Evolutionary conservation across 2,888 invertebrate genomes (phyloP).

Genomic region (Tenthredo distinguenda): DNA sequence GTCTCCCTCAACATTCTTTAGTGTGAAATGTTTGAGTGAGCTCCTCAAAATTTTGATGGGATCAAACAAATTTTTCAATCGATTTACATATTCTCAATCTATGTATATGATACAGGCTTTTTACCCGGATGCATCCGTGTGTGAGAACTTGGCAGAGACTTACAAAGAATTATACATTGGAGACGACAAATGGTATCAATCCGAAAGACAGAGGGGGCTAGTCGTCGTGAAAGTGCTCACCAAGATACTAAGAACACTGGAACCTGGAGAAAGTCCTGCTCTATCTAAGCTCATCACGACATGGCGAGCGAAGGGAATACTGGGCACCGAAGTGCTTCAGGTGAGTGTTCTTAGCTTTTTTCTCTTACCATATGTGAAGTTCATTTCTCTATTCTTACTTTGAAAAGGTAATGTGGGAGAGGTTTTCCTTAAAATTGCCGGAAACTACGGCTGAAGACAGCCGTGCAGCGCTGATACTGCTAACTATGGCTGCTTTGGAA

Average conservation of each 20-base stretch:
- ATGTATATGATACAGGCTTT: slow-evolving; percentile 59
- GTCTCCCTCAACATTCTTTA: no score
- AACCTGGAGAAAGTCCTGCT: slow-evolving; percentile 71
- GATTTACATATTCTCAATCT: no score
- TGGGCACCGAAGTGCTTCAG: slow-evolving; percentile 67
- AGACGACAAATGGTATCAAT: slow-evolving; percentile 59
- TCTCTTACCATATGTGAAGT: slow-evolving; percentile 14
- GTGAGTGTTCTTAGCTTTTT: slow-evolving; percentile 25
- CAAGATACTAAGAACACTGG: slow-evolving; percentile 67
- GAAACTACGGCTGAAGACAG: slow-evolving; percentile 86
- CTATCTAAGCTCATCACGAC: slow-evolving; percentile 67
- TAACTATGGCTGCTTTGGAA: slow-evolving; percentile 87
- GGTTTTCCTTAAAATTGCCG: slow-evolving; percentile 87
- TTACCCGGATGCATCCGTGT: slow-evolving; percentile 72
- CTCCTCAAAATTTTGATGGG: no score
- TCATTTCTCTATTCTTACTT: slow-evolving; percentile 69
- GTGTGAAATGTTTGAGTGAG: no score
- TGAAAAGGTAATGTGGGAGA: slow-evolving; percentile 89
- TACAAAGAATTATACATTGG: slow-evolving; percentile 72
- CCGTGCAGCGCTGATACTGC: slow-evolving; percentile 86
- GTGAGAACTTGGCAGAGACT: slow-evolving; percentile 70
- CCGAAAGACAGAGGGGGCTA: slow-evolving; percentile 67
- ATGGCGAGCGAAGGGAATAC: slow-evolving; percentile 69
- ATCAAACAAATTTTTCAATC: no score
- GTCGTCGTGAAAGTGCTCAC: slow-evolving; percentile 67